Conservation (phyloP, 2,888 invertebrate species). For the Tiphia femorata region DNA sequence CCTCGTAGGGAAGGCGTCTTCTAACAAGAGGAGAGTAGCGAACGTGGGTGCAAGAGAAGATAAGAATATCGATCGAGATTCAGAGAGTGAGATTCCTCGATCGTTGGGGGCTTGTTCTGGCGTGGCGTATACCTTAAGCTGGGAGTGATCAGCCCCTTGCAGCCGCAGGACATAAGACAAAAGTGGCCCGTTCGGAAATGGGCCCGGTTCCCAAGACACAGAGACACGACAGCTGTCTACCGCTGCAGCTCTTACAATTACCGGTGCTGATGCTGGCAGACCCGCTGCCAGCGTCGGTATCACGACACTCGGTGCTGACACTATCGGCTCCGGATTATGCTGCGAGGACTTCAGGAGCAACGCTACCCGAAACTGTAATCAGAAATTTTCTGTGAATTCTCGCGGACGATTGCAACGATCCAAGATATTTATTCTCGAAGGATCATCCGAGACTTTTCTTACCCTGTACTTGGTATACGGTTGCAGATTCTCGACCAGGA, state of each 20-base stretch:
- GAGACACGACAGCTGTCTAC: slow-evolving; percentile 87
- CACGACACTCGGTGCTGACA: slow-evolving; percentile 82
- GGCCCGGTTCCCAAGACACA: slow-evolving; percentile 90
- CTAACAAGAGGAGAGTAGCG: too few species aligned
- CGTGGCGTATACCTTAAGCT: slow-evolving; percentile 75
- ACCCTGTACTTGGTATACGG: slow-evolving; percentile 94
- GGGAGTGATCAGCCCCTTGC: slow-evolving; percentile 72
- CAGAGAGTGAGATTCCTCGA: background rate
- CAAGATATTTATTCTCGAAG: background rate
- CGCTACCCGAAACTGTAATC: slow-evolving; percentile 86
- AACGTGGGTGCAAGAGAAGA: background rate
- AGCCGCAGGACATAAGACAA: slow-evolving; percentile 87
- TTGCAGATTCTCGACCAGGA: slow-evolving; percentile 82
- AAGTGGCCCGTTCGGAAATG: slow-evolving; percentile 88
- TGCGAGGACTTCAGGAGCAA: slow-evolving; percentile 77
- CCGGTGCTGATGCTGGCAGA: slow-evolving; percentile 82
- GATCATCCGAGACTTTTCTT: slow-evolving; percentile 27
- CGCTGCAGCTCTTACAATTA: slow-evolving; percentile 81
- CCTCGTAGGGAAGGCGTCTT: too few species aligned
- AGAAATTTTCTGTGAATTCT: background rate
- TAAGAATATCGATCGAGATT: slow-evolving; percentile 1
- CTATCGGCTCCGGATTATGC: slow-evolving; percentile 77
- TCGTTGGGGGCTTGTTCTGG: slow-evolving; percentile 54
- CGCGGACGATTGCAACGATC: background rate
- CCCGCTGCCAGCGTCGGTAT: slow-evolving; percentile 83